A percentile compares a stretch with the other conserved stretches of the same genome.
phyloP scores from a whole-genome alignment of 1,140 invertebrate species.

The Brevipalpus yothersi region DNA sequence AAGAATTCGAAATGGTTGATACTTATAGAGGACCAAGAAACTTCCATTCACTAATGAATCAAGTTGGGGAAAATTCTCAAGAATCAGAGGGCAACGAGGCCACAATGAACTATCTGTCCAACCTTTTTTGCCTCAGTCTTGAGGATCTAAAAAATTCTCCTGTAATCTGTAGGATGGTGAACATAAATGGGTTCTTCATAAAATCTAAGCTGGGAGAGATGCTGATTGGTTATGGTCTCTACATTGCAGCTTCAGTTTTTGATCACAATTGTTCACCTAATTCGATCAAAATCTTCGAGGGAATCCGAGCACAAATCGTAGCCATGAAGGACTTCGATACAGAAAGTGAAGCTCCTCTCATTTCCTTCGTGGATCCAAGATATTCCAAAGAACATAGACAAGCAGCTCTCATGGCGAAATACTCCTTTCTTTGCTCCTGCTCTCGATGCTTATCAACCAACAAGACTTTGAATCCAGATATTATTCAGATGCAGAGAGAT shows the following conservation, averaged over 20 bases:
- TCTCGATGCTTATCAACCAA: slow-evolving; percentile 28
- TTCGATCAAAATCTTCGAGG: slow-evolving; percentile 54
- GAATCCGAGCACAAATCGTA: slow-evolving; percentile 43
- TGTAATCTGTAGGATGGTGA: no score
- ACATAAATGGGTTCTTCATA: no score
- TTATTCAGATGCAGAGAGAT: no score
- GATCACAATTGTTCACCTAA: slow-evolving; percentile 76
- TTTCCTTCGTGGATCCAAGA: slow-evolving; percentile 57
- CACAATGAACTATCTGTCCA: not conserved
- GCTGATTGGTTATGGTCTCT: slow-evolving; percentile 1
- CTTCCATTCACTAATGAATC: not conserved
- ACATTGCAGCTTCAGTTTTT: slow-evolving; percentile 33
- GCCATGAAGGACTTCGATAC: slow-evolving; percentile 37
- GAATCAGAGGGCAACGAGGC: no score
- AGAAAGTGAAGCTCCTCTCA: slow-evolving; percentile 39
- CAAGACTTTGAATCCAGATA: not conserved
- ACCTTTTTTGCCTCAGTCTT: not conserved
- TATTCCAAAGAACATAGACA: slow-evolving; percentile 37
- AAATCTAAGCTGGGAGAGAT: not conserved
- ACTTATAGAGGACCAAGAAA: not conserved
- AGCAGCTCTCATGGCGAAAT: slow-evolving; percentile 37
- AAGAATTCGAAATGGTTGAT: not conserved
- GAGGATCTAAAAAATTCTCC: no score
- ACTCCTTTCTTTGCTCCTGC: slow-evolving; percentile 67
- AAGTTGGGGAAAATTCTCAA: not conserved